These are phyloP conservation scores for Myripristis jacobus DNA, from an alignment of 2,797 vertebrate genomes.

Conservation along the genomic window DNA sequence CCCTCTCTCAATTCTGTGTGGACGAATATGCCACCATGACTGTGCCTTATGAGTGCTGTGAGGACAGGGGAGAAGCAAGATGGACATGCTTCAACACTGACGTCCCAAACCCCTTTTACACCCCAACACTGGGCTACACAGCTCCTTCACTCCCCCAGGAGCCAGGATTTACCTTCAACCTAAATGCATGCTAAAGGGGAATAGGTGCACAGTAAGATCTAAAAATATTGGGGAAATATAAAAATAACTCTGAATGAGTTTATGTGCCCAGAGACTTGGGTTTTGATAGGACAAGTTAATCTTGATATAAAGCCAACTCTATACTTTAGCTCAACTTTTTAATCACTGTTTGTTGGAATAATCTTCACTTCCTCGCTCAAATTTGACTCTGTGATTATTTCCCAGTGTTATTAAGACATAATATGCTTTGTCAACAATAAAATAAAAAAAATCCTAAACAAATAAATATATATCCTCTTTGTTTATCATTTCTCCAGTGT, in stretches of 20 bases:
- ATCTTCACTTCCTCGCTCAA: background rate
- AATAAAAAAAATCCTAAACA: no score
- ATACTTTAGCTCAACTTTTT: constrained; percentile 19
- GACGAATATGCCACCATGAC: constrained; percentile 73
- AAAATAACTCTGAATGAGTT: background rate
- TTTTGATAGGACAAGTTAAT: no score
- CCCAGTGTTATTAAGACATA: no score
- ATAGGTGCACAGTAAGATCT: background rate
- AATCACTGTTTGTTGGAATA: background rate
- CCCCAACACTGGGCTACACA: constrained; percentile 49
- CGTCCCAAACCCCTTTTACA: constrained; percentile 68
- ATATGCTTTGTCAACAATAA: no score
- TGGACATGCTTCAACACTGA: constrained; percentile 72
- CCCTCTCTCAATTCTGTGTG: constrained; percentile 74
- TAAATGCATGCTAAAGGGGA: constrained; percentile 48
- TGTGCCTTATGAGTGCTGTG: constrained; percentile 61
- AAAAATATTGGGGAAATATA: background rate
- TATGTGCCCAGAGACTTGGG: no score
- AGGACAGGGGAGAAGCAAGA: background rate
- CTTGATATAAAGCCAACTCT: constrained; percentile 7
- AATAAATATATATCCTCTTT: no score
- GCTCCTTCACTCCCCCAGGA: constrained; percentile 37
- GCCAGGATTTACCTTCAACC: constrained; percentile 65
- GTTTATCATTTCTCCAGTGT: no score
- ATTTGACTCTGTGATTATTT: background rate